Evolutionary conservation across 2,113 vertebrate genomes (phyloP), one percentile per base, ranked within the genome.

Genomic region (Tachycineta bicolor): DNA sequence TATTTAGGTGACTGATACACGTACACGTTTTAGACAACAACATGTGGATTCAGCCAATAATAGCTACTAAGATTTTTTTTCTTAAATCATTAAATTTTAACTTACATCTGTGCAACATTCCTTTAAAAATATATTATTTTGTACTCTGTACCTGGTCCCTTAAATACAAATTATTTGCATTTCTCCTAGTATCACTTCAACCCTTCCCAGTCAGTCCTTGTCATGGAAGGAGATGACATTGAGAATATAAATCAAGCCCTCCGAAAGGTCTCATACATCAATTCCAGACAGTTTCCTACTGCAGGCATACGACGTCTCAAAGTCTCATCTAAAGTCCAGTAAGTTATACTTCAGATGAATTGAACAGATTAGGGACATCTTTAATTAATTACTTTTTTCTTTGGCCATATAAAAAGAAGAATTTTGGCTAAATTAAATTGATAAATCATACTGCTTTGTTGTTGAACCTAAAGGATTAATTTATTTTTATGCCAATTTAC

Each of bases 251-350:
- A 99, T 96, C 96, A 86, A 25, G 99, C 99, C 46, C 98, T 99
- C 70, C 98, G 90, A 97, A 99, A 99, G 95, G 98, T 99, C 80
- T 99, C 99, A 93, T 99, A 99, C 98, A 99, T 99, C 97, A 99
- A 99, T 97, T 99, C 99, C 44, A 98, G 99, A 84, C 99, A 99
- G 98, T 99, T 99, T 90, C 99, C 99, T 26, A 99, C 98, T 0
- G 97, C 99, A 41, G 99, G 99, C 2, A 68, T 98, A 63, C 97
- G 99, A 52, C 98, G 94, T 60, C 98, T 99, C 89, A 98, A 98
- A 97, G 98, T 99, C 93, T 99, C 99, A 68, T 99, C 99, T 18
- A 93, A 98, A 95, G 99, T 99, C 95, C 99, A 99, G 99, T 99
- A 98, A 98, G 99, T 98, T 95, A 55, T 26, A 85, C 44, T 60